Evolutionary conservation across 2,888 invertebrate species (phyloP).

Genomic region (Piscicola geometra): DNA sequence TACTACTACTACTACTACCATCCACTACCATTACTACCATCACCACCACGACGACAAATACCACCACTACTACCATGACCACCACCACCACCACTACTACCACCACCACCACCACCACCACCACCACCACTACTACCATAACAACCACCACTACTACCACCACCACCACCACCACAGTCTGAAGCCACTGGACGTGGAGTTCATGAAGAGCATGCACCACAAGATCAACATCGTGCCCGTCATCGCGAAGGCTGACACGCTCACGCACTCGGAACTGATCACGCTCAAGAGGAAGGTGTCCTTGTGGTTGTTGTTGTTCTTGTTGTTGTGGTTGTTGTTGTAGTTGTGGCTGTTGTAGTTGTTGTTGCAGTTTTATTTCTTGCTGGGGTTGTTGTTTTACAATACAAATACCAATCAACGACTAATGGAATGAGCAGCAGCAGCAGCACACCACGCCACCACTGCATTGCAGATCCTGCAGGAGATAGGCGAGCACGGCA

Average conservation of each 20-base stretch:
- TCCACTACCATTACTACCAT: neutral
- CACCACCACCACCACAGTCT: slow-evolving; percentile 45
- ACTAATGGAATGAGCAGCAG: no score
- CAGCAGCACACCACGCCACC: neutral
- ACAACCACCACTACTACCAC: neutral
- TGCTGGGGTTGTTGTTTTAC: neutral
- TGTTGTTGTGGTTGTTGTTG: slow-evolving; percentile 5
- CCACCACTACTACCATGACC: neutral
- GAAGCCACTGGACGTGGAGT: slow-evolving; percentile 54
- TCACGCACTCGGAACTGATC: slow-evolving; percentile 53
- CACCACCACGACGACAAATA: neutral
- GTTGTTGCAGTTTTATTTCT: neutral
- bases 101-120: no score
- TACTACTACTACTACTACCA: slow-evolving; percentile 12
- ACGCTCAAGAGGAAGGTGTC: slow-evolving; percentile 51
- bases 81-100: no score
- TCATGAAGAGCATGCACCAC: slow-evolving; percentile 55
- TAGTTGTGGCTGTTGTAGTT: slow-evolving; percentile 1
- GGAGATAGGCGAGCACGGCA: slow-evolving; percentile 83
- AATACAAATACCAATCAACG: no score
- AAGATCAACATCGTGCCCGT: slow-evolving; percentile 57
- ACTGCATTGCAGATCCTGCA: slow-evolving; percentile 66
- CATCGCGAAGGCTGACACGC: slow-evolving; percentile 56
- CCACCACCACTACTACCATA: neutral
- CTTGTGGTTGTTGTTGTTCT: neutral